Evolutionary conservation across 2,113 vertebrate species (phyloP).

Genomic region (Sinocyclocheilus anshuiensis): DNA sequence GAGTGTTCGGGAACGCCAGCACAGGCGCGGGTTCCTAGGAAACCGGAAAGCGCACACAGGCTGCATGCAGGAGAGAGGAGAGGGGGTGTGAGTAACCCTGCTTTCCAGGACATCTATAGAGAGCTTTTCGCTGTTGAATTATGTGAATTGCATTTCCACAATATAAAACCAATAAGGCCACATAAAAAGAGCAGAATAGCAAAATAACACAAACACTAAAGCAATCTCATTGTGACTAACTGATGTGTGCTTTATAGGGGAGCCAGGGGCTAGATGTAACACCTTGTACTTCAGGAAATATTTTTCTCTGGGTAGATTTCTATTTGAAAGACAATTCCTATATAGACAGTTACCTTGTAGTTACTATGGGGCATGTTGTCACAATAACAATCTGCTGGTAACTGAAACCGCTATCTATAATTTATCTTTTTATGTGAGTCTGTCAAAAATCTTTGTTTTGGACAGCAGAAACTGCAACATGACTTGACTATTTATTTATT

Average conservation of each 20-base stretch:
- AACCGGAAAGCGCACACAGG: constrained; percentile 74
- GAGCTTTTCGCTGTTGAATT: constrained; percentile 9
- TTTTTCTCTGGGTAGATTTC: not conserved
- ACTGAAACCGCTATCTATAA: too few species aligned
- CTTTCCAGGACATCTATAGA: constrained; percentile 38
- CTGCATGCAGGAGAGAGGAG: constrained; percentile 23
- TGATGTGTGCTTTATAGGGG: not conserved
- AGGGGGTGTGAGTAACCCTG: constrained; percentile 51
- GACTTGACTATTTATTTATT: too few species aligned
- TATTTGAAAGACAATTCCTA: not conserved
- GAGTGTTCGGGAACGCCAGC: constrained; percentile 54
- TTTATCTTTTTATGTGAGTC: too few species aligned
- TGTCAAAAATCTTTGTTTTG: too few species aligned
- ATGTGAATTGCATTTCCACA: not conserved
- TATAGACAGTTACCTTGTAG: too few species aligned
- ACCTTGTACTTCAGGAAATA: not conserved
- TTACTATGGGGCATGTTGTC: too few species aligned
- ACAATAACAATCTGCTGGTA: too few species aligned
- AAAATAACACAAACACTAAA: not conserved
- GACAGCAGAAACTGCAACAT: too few species aligned
- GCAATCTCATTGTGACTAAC: not conserved
- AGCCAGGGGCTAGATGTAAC: not conserved
- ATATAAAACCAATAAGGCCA: not conserved
- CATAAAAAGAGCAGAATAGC: not conserved
- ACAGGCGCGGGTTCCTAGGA: constrained; percentile 78